Conservation (phyloP, 1,140 invertebrate species). For the Drosophila kikkawai region DNA sequence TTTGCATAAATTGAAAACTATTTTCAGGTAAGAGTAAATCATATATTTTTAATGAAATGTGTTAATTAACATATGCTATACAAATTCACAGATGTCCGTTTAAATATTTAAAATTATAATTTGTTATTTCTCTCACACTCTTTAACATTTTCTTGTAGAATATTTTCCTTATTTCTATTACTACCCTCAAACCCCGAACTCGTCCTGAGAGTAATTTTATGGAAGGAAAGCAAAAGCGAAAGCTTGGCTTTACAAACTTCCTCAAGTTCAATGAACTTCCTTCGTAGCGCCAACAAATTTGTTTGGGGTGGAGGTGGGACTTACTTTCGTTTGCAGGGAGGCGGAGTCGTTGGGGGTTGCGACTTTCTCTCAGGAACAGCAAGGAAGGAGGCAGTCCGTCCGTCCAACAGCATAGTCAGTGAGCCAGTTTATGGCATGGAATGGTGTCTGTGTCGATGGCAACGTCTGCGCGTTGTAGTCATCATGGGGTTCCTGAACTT, state of each 20-base stretch:
- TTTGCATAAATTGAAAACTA: neutral
- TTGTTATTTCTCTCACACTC: too few relatives aligned
- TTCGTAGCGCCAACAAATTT: constrained; percentile 50
- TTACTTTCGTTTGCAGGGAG: constrained; percentile 63
- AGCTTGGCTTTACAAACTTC: constrained; percentile 40
- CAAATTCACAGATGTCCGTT: neutral
- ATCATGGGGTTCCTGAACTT: constrained; percentile 80
- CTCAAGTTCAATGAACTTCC: constrained; percentile 67
- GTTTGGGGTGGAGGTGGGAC: constrained; percentile 23
- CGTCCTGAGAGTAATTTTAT: neutral
- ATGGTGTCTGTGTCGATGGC: constrained; percentile 47
- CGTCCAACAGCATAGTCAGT: constrained; percentile 58
- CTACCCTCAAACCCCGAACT: constrained; percentile 30
- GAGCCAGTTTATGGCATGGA: constrained; percentile 56
- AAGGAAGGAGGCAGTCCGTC: constrained; percentile 18
- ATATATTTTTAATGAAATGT: neutral
- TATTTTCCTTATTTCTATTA: constrained; percentile 9
- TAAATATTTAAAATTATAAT: too few relatives aligned
- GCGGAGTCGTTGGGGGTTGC: constrained; percentile 37
- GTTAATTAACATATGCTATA: neutral
- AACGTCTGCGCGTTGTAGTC: constrained; percentile 46
- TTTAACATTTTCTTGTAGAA: neutral
- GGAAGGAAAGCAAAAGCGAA: constrained; percentile 15
- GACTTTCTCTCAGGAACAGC: neutral
- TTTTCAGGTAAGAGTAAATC: neutral